A percentile compares a stretch with the other conserved stretches of the same genome.
Evolutionary conservation across 1,140 invertebrate species (phyloP).

Genomic region (Drosophila kikkawai): DNA sequence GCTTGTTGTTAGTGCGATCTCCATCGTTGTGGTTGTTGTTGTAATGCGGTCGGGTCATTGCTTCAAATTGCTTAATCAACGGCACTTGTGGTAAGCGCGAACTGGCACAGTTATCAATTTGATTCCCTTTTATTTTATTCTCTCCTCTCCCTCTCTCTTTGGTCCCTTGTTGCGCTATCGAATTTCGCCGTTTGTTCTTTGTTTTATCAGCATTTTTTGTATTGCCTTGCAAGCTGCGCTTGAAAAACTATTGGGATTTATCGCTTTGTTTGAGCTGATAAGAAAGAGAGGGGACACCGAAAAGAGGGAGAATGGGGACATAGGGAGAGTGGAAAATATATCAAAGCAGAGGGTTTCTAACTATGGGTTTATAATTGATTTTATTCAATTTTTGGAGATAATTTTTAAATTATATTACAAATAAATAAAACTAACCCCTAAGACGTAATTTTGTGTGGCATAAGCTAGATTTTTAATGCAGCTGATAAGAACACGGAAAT

Average conservation of each 20-base stretch:
- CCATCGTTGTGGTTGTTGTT: slow-evolving; percentile 33
- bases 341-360: neutral
- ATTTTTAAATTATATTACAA: neutral
- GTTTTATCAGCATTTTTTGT: slow-evolving; percentile 67
- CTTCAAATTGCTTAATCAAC: slow-evolving; percentile 75
- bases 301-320: neutral
- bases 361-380: neutral
- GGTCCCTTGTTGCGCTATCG: slow-evolving; percentile 19
- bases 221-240: slow-evolving; percentile 48
- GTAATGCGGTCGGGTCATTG: slow-evolving; percentile 60
- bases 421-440: neutral
- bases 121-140: slow-evolving; percentile 19
- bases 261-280: slow-evolving; percentile 18
- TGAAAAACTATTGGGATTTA: slow-evolving; percentile 18
- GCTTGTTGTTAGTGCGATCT: slow-evolving; percentile 31
- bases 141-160: neutral
- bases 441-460: neutral
- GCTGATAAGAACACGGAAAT: neutral
- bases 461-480: neutral
- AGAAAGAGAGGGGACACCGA: neutral
- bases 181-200: slow-evolving; percentile 52
- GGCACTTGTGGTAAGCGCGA: slow-evolving; percentile 70
- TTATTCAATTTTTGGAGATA: neutral
- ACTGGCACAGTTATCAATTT: slow-evolving; percentile 63
- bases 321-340: neutral